These are phyloP conservation scores for Coelogynopora nodosa DNA, from an alignment of 2,888 invertebrate genomes.

Conservation along the genomic window DNA sequence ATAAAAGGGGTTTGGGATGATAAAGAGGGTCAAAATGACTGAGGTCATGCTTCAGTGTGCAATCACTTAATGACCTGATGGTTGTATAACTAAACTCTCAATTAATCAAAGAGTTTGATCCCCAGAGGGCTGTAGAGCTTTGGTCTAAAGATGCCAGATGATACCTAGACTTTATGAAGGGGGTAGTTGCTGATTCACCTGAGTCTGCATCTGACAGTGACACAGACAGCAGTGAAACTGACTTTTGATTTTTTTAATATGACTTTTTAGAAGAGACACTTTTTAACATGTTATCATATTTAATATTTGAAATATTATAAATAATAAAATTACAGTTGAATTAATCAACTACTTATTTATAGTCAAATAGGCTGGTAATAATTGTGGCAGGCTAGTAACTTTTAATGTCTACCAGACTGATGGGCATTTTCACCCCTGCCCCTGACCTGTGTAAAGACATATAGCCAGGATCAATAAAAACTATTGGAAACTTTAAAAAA, in stretches of 20 bases:
- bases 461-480: too few relatives aligned
- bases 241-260: background rate
- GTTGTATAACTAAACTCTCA: background rate
- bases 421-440: background rate
- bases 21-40: background rate
- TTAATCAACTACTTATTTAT: background rate
- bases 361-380: background rate
- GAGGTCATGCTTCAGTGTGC: background rate
- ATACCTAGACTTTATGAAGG: background rate
- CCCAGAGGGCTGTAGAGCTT: background rate
- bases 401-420: background rate
- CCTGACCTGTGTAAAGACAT: too few relatives aligned
- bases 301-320: too few relatives aligned
- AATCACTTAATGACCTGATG: background rate
- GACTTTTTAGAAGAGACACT: background rate
- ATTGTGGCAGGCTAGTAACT: background rate
- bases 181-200: background rate
- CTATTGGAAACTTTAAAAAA: too few relatives aligned
- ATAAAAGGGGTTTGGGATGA: background rate
- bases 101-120: background rate
- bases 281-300: too few relatives aligned
- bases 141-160: background rate
- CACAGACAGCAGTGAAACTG: background rate
- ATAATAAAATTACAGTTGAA: too few relatives aligned
- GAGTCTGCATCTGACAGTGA: slow-evolving; percentile 20